phyloP scores from a whole-genome alignment of 1,140 invertebrate species.

The Sycophaga agraensis region DNA sequence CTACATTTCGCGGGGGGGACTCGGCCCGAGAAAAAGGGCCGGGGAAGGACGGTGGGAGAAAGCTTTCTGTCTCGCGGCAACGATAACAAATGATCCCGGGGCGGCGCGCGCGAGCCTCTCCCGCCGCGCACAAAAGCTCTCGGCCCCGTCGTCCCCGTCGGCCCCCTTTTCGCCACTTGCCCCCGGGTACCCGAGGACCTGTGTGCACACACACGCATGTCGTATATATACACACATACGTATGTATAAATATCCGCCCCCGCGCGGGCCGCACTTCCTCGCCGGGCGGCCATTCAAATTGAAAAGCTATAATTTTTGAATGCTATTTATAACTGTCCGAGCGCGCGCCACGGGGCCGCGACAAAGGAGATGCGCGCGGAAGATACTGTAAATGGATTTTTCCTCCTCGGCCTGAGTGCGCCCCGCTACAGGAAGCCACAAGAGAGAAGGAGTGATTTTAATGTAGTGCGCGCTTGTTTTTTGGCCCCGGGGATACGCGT shows the following conservation, averaged over 20 bases:
- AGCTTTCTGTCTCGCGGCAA: not conserved
- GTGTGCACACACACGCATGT: too few relatives aligned
- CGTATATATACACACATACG: too few relatives aligned
- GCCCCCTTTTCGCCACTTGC: not conserved
- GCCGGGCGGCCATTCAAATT: constrained; percentile 21
- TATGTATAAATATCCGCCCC: not conserved
- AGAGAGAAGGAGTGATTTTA: constrained; percentile 1
- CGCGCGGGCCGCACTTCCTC: not conserved
- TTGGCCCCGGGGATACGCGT: too few relatives aligned
- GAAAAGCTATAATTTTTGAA: constrained; percentile 37
- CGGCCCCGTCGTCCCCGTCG: not conserved
- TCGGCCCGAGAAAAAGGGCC: not conserved
- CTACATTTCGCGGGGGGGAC: too few relatives aligned
- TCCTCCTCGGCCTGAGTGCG: too few relatives aligned
- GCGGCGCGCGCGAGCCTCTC: constrained; percentile 4
- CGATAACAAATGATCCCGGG: constrained; percentile 27
- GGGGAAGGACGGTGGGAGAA: not conserved
- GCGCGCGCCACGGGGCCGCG: not conserved
- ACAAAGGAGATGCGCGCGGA: constrained; percentile 24
- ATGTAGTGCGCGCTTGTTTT: constrained; percentile 16
- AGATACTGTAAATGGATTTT: constrained; percentile 30
- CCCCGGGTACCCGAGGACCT: too few relatives aligned
- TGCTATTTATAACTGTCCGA: constrained; percentile 36
- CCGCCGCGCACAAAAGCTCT: constrained; percentile 9
- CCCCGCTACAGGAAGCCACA: not conserved